phyloP scores from a whole-genome alignment of 2,888 invertebrate species.

The Cepaea hortensis region DNA sequence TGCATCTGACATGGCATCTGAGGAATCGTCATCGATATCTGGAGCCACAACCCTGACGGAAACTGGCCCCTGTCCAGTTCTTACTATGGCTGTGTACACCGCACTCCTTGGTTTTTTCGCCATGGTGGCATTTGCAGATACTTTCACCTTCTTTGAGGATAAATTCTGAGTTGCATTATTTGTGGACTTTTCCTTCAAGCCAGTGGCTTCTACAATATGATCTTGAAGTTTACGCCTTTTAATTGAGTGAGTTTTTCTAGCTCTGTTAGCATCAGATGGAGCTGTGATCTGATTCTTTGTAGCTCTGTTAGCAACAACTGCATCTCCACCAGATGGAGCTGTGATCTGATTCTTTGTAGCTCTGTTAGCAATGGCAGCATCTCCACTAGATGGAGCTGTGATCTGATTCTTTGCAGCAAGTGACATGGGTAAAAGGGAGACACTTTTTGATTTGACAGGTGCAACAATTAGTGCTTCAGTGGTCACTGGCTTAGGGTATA shows the following conservation, averaged over 20 bases:
- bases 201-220: background rate
- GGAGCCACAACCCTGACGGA: constrained; percentile 13
- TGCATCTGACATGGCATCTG: background rate
- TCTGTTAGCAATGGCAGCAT: background rate
- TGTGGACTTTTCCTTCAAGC: background rate
- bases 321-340: background rate
- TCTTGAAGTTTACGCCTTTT: too few species aligned
- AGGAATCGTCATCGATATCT: constrained; percentile 6
- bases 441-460: background rate
- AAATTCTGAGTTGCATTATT: background rate
- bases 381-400: background rate
- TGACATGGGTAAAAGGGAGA: background rate
- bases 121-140: too few species aligned
- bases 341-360: background rate
- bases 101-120: background rate
- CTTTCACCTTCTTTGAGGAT: background rate
- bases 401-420: too few species aligned
- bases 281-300: background rate
- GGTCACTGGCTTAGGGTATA: background rate
- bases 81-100: constrained; percentile 14
- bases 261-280: background rate
- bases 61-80: constrained; percentile 24
- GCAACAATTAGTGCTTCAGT: background rate
- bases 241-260: background rate
- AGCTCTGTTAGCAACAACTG: background rate